A percentile compares a stretch with the other conserved stretches of the same genome.
phyloP scores from a whole-genome alignment of 2,113 vertebrate genomes.

The Bostrychus sinensis region DNA sequence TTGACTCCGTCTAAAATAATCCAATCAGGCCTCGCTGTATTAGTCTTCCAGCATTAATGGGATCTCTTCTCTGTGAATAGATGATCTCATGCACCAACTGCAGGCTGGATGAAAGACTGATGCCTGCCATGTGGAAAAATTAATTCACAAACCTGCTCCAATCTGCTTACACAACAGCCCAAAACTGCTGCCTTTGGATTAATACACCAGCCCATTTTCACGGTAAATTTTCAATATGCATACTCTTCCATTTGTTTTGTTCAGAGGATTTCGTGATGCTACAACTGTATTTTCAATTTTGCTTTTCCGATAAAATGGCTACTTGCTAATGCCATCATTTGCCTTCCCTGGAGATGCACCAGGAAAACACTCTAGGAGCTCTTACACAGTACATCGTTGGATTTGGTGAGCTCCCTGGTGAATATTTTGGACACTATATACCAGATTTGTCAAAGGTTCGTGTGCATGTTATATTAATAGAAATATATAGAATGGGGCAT shows the following conservation, averaged over 20 bases:
- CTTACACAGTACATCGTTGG: no score
- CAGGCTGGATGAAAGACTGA: constrained; percentile 17
- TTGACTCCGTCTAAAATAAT: constrained; percentile 42
- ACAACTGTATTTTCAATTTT: neutral
- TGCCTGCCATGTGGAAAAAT: neutral
- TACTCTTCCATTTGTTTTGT: neutral
- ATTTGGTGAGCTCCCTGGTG: no score
- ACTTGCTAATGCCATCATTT: neutral
- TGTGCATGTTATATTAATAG: no score
- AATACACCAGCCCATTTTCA: neutral
- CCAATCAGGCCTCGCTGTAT: constrained; percentile 25
- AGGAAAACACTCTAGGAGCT: no score
- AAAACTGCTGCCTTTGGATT: neutral
- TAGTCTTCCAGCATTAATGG: constrained; percentile 22
- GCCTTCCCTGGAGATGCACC: no score
- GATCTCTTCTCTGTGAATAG: constrained; percentile 28
- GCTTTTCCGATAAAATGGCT: neutral
- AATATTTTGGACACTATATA: no score
- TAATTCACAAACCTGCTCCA: neutral
- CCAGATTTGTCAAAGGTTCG: no score
- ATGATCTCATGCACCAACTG: constrained; percentile 28
- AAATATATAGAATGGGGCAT: no score
- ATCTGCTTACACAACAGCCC: constrained; percentile 3
- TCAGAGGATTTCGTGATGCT: neutral
- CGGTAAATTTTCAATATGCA: neutral